Conservation (phyloP, 2,888 invertebrate genomes). For the Hirtodrosophila alboralis region DNA sequence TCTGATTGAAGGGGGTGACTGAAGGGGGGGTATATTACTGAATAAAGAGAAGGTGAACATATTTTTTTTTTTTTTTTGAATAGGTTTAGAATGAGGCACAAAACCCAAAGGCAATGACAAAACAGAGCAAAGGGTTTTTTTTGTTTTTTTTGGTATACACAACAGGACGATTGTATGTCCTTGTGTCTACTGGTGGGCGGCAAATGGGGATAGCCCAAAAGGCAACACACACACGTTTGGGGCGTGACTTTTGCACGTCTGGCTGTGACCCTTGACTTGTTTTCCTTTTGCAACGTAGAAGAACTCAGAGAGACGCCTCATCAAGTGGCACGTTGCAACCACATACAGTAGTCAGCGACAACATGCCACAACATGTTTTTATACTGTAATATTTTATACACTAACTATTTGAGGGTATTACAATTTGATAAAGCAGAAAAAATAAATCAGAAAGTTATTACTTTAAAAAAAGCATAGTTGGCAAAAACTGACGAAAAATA, state of each 20-base stretch:
- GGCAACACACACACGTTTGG: conserved; percentile 11
- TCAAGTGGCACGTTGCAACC: conserved; percentile 62
- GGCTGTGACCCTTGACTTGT: conserved; percentile 70
- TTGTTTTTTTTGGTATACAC: too few relatives aligned
- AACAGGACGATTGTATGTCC: not conserved
- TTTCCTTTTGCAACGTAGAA: conserved; percentile 58
- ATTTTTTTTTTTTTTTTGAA: too few relatives aligned
- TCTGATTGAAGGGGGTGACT: not conserved
- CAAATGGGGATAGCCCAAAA: conserved; percentile 1
- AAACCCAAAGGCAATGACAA: conserved; percentile 46
- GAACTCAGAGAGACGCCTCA: conserved; percentile 51
- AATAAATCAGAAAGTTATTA: too few relatives aligned
- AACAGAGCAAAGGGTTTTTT: conserved; percentile 24
- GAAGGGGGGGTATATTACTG: too few relatives aligned
- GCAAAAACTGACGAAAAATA: too few relatives aligned
- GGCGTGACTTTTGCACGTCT: conserved; percentile 72
- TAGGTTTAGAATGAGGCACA: conserved; percentile 17
- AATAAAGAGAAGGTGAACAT: too few relatives aligned
- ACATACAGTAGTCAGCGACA: conserved; percentile 50
- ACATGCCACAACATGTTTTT: conserved; percentile 48
- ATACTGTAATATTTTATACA: not conserved
- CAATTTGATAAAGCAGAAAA: too few relatives aligned
- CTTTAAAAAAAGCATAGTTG: too few relatives aligned
- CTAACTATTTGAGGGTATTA: too few relatives aligned
- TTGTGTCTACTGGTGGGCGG: conserved; percentile 9